Evolutionary conservation across 2,888 invertebrate species (phyloP), one percentile per base, ranked within the genome.

Genomic region (Cerastoderma edule): DNA sequence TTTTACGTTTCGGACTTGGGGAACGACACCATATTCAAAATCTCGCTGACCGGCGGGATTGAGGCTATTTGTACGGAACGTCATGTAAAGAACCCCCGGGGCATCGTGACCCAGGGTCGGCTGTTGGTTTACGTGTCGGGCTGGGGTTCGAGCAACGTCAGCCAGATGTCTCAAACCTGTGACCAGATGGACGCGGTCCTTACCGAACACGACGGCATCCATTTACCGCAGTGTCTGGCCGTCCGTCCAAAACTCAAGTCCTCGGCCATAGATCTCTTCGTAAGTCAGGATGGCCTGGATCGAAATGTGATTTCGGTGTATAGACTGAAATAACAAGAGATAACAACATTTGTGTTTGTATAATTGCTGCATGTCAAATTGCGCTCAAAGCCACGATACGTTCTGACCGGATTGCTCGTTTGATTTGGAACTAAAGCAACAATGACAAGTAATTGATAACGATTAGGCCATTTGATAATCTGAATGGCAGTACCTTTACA

Each of bases 1-100:
- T 60, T 60, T 27, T 60, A 60, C 27, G 60, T 60, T 10, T 60
- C 60, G 24, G 60, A 60, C 33, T 60, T 35, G 22, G 22, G 33
- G 6, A 60, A 60, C 39, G 19, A 60, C 39, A 60, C 60, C 4
- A 39, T 60, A 22, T 19, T n/a, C 27, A 60, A 60, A 32, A 39
- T 60, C 3, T 27, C 60, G 24, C 22, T 60, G 35, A 33, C 60
- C 24, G 60, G 60, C 27, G 60, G 60, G 13, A 60, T 60, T 22
- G 60, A 60, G 39, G 60, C 24, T 5, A 24, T 60, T 10, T 60
- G 27, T 39, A 13, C 28, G 10, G 22, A 60, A 3, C 1, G 60
- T 27, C 4, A 22, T 24, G 33, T 60, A 10, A 39, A 39, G 24
- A 33, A 60, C 30, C 60, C 60, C 24, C 35, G 60, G 22, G 60